Evolutionary conservation across 2,888 invertebrate genomes (phyloP), one percentile per base, ranked within the genome.

Genomic region (Tetragonisca angustula): DNA sequence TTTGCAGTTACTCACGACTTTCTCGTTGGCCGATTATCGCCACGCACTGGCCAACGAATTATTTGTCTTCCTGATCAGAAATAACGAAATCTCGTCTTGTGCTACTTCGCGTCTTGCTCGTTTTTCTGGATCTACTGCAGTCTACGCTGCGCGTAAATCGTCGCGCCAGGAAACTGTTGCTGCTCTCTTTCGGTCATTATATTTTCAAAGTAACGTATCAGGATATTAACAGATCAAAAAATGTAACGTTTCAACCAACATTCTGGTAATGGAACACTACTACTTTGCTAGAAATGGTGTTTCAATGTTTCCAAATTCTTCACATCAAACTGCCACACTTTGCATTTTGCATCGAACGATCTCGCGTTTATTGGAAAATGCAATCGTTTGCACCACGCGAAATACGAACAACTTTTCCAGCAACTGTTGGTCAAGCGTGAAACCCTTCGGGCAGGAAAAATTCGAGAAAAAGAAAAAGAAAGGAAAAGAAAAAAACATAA

Each of bases 21-120:
- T 56, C 50, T 52, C 59, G 61, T 62, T 75, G 43, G 21, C 24
- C 52, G 68, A 76, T 69, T 62, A 76, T 76, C 75, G 32, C 24
- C 36, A 24, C 32, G 17, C 56, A 64, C 62, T 64, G 76, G 32
- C 49, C 24, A 19, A 2, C 36, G 56, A 80, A 69, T 80, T 64
- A 70, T 76, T 54, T 50, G n/a, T 76, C 54, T 59, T 76, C 64
- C 56, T 70, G 56, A 50, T 70, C 69, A 76, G 69, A 80, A 80
- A 76, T 76, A 76, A 76, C 69, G 17, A 59, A 2, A 56, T 70
- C 50, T 59, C 61, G 81, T 77, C 71, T 81, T 27, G 24, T 67
- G 54, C 71, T 72, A 77, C 78, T 81, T 61, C 32, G 70, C 21
- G 43, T 71, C 52, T 70, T 65, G 21, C n/a, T 59, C 21, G 27